Percentiles rank a stretch among this genome's conserved stretches.
Evolutionary conservation across 2,888 invertebrate species (phyloP).

Genomic region (Liodrosophila aerea): DNA sequence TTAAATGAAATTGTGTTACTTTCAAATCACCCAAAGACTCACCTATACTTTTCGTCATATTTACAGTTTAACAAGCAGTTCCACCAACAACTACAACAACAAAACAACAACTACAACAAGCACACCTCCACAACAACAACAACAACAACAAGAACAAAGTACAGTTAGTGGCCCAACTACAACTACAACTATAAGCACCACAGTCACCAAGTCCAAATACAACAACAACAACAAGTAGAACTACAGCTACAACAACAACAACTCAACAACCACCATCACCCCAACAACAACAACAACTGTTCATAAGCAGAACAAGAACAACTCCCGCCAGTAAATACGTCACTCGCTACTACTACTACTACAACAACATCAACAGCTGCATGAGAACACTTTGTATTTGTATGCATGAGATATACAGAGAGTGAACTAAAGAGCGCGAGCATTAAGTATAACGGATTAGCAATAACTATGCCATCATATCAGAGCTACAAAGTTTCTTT

Average conservation of each 20-base stretch:
- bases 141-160: slow-evolving; percentile 52
- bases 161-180: slow-evolving; percentile 68
- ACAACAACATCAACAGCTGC: slow-evolving; percentile 32
- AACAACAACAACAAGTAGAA: slow-evolving; percentile 28
- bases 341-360: no score
- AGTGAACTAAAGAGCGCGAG: not conserved
- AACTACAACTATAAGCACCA: slow-evolving; percentile 55
- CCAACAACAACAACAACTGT: slow-evolving; percentile 42
- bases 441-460: not conserved
- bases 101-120: slow-evolving; percentile 41
- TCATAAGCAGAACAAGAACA: slow-evolving; percentile 14
- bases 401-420: not conserved
- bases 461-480: no score
- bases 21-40: slow-evolving; percentile 47
- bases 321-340: no score
- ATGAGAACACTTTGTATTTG: slow-evolving; percentile 26
- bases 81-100: slow-evolving; percentile 52
- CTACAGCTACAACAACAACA: slow-evolving; percentile 12
- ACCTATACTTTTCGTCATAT: slow-evolving; percentile 70
- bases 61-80: slow-evolving; percentile 68
- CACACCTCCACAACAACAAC: slow-evolving; percentile 45
- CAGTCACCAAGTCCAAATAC: slow-evolving; percentile 50
- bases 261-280: slow-evolving; percentile 35
- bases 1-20: slow-evolving; percentile 17
- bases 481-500: not conserved